Conservation (phyloP, 2,113 vertebrate genomes). For the Rhinogobius similis region DNA sequence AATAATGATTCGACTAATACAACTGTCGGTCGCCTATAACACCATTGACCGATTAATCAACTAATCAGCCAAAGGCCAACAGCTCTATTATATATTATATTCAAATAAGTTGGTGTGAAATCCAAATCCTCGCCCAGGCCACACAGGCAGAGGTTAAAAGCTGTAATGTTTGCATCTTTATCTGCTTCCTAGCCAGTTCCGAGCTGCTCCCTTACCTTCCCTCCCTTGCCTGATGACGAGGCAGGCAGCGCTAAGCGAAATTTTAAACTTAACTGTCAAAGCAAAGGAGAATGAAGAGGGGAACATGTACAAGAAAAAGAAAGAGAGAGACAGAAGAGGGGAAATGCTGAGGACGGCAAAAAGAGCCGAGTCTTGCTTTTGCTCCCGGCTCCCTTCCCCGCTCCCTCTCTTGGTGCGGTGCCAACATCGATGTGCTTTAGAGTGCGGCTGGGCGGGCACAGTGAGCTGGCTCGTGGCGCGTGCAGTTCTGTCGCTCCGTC, state of each 20-base stretch:
- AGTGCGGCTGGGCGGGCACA: constrained; percentile 38
- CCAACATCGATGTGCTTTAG: constrained; percentile 64
- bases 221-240: constrained; percentile 27
- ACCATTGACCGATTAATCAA: too few relatives aligned
- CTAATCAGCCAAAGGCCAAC: too few relatives aligned
- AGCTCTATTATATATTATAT: too few relatives aligned
- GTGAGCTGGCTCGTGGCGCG: constrained; percentile 47
- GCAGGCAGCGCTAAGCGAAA: constrained; percentile 27
- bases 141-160: constrained; percentile 1
- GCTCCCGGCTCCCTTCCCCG: constrained; percentile 12
- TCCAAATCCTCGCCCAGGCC: background rate
- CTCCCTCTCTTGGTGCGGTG: constrained; percentile 36
- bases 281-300: constrained; percentile 23
- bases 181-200: background rate
- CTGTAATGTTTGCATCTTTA: background rate
- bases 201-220: background rate
- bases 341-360: constrained; percentile 62
- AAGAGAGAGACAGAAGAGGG: background rate
- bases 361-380: constrained; percentile 20
- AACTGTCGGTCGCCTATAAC: too few relatives aligned
- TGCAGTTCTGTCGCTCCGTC: constrained; percentile 55
- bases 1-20: too few relatives aligned
- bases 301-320: background rate
- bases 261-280: constrained; percentile 48
- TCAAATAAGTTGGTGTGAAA: background rate